These are phyloP conservation scores for Sitta carolinensis DNA, from an alignment of 2,797 vertebrate species.

Conservation along the genomic window DNA sequence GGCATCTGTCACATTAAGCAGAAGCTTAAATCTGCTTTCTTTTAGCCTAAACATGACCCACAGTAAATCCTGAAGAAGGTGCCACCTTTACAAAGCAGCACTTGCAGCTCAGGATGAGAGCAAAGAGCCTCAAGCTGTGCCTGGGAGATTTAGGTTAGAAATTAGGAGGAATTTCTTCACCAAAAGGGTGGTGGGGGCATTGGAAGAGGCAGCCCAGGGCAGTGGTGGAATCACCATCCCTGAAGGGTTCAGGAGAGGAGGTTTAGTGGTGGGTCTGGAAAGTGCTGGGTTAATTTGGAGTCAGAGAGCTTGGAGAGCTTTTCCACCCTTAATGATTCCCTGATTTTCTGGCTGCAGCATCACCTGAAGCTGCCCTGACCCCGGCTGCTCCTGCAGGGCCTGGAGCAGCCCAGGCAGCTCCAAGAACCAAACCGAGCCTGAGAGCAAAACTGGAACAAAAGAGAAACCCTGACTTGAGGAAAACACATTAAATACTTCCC, in stretches of 20 bases:
- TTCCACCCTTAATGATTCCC: not conserved
- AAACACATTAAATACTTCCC: constrained; percentile 52
- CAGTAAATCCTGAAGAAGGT: not conserved
- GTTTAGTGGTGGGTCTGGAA: not conserved
- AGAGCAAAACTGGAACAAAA: not conserved
- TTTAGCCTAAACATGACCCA: not conserved
- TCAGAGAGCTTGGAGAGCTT: not conserved
- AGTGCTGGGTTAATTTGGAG: not conserved
- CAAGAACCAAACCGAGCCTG: not conserved
- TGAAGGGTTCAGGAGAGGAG: accelerated
- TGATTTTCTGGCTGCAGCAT: not conserved
- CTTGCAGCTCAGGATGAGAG: not conserved
- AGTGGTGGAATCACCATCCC: not conserved
- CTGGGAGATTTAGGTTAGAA: not conserved
- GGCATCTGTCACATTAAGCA: not conserved
- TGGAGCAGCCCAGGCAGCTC: not conserved
- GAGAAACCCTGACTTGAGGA: not conserved
- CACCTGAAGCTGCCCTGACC: accelerated
- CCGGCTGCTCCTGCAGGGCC: accelerated
- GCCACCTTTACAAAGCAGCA: not conserved
- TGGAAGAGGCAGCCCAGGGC: not conserved
- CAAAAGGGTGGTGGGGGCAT: not conserved
- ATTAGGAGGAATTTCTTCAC: not conserved
- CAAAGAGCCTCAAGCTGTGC: not conserved
- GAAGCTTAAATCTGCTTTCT: not conserved